Percentiles rank a stretch among this genome's conserved stretches.
phyloP scores from a whole-genome alignment of 2,888 invertebrate species.

The Chymomyza caudatula region DNA sequence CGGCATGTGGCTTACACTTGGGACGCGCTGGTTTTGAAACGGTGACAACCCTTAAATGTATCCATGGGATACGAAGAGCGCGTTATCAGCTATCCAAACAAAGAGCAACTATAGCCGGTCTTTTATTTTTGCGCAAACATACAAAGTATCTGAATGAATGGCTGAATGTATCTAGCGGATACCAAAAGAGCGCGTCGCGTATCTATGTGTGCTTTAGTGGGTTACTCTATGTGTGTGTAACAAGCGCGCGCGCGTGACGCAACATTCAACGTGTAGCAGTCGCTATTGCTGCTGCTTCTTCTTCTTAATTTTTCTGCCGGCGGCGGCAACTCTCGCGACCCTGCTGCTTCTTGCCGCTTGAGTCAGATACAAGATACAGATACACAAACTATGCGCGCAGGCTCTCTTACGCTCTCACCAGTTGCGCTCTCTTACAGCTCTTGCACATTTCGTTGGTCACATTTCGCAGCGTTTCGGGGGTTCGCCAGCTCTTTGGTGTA shows the following conservation, averaged over 20 bases:
- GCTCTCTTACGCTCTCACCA: background rate
- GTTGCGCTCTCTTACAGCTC: conserved; percentile 12
- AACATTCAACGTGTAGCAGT: conserved; percentile 46
- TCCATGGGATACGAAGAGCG: conserved; percentile 7
- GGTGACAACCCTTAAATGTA: conserved; percentile 3
- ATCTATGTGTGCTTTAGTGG: conserved; percentile 7
- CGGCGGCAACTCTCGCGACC: background rate
- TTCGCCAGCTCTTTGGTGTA: conserved; percentile 64
- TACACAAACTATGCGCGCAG: conserved; percentile 5
- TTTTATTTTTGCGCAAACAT: background rate
- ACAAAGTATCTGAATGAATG: background rate
- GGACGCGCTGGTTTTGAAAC: background rate
- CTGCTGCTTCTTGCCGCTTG: conserved; percentile 51
- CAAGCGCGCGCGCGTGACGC: conserved; percentile 53
- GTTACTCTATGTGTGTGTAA: background rate
- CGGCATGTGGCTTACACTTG: background rate
- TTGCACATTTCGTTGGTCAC: background rate
- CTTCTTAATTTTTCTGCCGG: conserved; percentile 22
- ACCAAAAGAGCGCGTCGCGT: conserved; percentile 26
- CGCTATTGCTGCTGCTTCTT: conserved; percentile 37
- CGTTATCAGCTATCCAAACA: conserved; percentile 5
- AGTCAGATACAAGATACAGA: conserved; percentile 52
- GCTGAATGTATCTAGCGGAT: conserved; percentile 47
- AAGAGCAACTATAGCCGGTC: background rate
- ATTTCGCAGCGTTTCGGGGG: conserved; percentile 38